phyloP scores from a whole-genome alignment of 2,797 vertebrate species.

The Cebuella pygmaea region DNA sequence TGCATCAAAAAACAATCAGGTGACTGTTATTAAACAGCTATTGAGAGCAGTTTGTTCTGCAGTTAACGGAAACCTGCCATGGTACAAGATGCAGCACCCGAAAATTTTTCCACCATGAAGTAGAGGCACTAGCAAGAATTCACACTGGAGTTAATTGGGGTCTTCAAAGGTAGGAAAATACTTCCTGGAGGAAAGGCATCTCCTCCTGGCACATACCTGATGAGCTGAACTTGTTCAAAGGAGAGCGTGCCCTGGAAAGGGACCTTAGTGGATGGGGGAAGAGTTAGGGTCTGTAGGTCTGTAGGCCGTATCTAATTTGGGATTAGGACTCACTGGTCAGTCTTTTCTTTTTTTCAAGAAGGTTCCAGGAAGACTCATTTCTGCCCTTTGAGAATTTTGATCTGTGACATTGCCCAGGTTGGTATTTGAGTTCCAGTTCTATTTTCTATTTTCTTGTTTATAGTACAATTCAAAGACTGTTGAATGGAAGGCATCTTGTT shows the following conservation, averaged over 20 bases:
- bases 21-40: not conserved
- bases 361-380: not conserved
- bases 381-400: not conserved
- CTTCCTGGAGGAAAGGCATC: not conserved
- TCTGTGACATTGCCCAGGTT: not conserved
- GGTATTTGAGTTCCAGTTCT: not conserved
- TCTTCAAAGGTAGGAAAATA: not conserved
- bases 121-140: not conserved
- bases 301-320: not conserved
- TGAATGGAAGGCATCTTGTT: not conserved
- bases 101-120: not conserved
- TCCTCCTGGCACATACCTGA: not conserved
- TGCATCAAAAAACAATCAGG: not conserved
- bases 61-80: not conserved
- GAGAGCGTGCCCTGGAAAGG: not conserved
- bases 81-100: not conserved
- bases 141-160: too few relatives aligned
- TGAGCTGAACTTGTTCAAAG: not conserved
- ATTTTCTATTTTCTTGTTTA: not conserved
- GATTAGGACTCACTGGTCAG: not conserved
- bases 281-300: not conserved
- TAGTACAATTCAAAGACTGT: not conserved
- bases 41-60: not conserved
- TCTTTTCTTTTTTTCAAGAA: not conserved
- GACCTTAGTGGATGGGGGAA: not conserved